Base-by-base conservation (phyloP, 2,113 vertebrate genomes). In the Coregonus clupeaformis region DNA sequence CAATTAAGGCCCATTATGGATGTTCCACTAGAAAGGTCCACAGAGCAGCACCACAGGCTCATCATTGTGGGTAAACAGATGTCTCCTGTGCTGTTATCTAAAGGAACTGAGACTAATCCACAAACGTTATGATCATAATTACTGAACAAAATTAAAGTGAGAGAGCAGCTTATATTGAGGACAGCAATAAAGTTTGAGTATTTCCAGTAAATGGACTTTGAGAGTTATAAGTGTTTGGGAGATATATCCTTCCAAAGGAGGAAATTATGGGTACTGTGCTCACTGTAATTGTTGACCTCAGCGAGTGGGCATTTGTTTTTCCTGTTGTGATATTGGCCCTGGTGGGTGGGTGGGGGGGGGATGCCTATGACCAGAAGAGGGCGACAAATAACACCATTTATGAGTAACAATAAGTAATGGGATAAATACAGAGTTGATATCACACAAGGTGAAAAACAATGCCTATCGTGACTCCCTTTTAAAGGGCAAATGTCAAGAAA, bases 1-100 rank as follows among this genome's bases (percentile, higher is more conserved):
- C 89, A 91, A 91, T 92, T 92, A 92, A 91, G 87, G 84, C 72
- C 89, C 89, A 92, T 92, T 92, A 91, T 89, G 86, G 89, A 72
- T 91, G 90, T 90, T 88, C 89, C 89, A 88, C 88, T 85, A 77
- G 86, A 82, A 76, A 77, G 76, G 55, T 88, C 89, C 89, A 77
- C 87, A 90, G 86, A 87, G 75, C 77, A 86, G 81, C 84, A 82
- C 86, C 81, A 77, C 45, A 73, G 84, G 77, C 79, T 71, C 77
- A 79, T 77, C 83, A 81, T 88, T 92, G 89, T 74, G 88, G 85
- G 85, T 86, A 84, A 88, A 84, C 88, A 87, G 76, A 89, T 86
- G 89, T 91, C 89, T 92, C 87, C 81, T 84, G 81, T 87, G 86
- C 87, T 91, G 86, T 89, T 85, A 86, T 89, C 85, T 85, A 87